Conservation (phyloP, 2,888 invertebrate species). For the Eurytoma adleriae region DNA sequence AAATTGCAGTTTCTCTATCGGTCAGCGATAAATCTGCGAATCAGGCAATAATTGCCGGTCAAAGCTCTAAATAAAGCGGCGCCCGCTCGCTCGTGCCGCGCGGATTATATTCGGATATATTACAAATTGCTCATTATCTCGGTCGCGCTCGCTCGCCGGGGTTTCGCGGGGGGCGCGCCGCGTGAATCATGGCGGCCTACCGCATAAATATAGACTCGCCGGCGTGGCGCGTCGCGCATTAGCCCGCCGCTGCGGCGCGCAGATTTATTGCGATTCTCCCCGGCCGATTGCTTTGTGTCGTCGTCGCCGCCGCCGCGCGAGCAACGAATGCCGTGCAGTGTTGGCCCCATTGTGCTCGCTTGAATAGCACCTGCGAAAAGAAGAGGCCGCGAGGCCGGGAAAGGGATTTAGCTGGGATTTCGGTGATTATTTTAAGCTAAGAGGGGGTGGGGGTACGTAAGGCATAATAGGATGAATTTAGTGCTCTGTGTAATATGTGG, state of each 20-base stretch:
- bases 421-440: too few relatives aligned
- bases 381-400: background rate
- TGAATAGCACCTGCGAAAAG: conserved; percentile 2
- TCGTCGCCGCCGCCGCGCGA: conserved; percentile 55
- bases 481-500: too few relatives aligned
- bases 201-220: conserved; percentile 69
- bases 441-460: too few relatives aligned
- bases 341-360: background rate
- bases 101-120: conserved; percentile 65
- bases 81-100: conserved; percentile 4
- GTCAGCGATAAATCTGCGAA: conserved; percentile 54
- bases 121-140: conserved; percentile 74
- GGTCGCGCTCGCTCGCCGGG: conserved; percentile 36
- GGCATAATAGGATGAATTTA: too few relatives aligned
- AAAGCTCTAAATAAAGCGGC: conserved; percentile 52
- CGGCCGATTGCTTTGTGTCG: conserved; percentile 70
- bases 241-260: conserved; percentile 64
- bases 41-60: conserved; percentile 51
- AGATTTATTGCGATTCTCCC: conserved; percentile 74
- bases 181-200: conserved; percentile 69
- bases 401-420: background rate
- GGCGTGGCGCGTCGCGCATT: conserved; percentile 67
- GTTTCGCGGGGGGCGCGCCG: conserved; percentile 61
- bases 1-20: background rate
- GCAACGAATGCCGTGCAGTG: conserved; percentile 5